phyloP scores from a whole-genome alignment of 2,888 invertebrate genomes.

The Cryptocephalus moraei region DNA sequence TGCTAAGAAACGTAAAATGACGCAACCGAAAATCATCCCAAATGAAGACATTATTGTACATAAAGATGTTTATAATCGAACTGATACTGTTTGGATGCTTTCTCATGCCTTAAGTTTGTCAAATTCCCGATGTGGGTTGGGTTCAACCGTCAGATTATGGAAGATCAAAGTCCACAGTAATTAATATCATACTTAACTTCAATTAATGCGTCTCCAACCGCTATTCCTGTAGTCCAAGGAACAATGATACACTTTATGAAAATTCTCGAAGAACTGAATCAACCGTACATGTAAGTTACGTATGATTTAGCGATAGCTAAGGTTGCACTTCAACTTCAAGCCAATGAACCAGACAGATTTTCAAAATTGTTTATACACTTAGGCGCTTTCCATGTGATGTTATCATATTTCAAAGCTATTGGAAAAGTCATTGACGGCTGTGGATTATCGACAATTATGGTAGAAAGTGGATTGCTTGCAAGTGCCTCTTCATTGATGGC shows the following conservation, averaged over 20 bases:
- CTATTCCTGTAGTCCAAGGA: conserved; percentile 1
- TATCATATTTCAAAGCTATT: conserved; percentile 3
- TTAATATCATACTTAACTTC: conserved; percentile 3
- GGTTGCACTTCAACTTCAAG: conserved; percentile 2
- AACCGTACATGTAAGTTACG: conserved; percentile 2
- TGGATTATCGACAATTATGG: conserved; percentile 1
- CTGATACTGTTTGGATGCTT: too few relatives aligned
- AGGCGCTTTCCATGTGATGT: conserved; percentile 1
- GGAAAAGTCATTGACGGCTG: conserved; percentile 4
- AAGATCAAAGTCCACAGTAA: too few relatives aligned
- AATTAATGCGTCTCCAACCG: conserved; percentile 3
- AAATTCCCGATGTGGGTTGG: too few relatives aligned
- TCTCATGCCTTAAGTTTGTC: too few relatives aligned
- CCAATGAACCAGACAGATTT: neutral
- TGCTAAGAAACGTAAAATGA: too few relatives aligned
- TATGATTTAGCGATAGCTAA: conserved; percentile 4
- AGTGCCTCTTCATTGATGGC: conserved; percentile 2
- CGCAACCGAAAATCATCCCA: too few relatives aligned
- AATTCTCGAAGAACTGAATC: conserved; percentile 1
- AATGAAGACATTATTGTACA: too few relatives aligned
- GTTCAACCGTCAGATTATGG: too few relatives aligned
- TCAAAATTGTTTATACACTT: conserved; percentile 1
- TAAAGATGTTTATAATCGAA: too few relatives aligned
- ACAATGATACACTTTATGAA: conserved; percentile 1
- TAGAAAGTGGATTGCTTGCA: conserved; percentile 2